These are phyloP conservation scores for Tapera naevia DNA, from an alignment of 2,797 vertebrate genomes.

Conservation along the genomic window DNA sequence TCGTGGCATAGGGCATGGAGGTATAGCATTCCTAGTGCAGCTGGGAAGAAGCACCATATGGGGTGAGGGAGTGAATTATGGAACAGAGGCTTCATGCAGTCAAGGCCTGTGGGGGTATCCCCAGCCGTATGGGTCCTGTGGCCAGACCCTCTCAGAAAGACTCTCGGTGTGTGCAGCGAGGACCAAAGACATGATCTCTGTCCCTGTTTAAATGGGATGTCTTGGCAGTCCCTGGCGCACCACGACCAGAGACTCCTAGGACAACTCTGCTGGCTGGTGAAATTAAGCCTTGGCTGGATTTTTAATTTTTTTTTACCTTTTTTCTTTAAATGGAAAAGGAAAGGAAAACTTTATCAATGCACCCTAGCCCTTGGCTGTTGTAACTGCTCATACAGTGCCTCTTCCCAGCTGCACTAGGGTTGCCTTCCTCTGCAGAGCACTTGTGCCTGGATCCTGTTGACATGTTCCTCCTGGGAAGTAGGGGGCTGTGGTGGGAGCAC, in stretches of 20 bases:
- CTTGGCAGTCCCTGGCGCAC: background rate
- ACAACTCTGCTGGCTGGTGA: background rate
- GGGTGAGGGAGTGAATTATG: too few relatives aligned
- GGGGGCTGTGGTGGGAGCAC: background rate
- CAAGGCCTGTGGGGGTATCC: too few relatives aligned
- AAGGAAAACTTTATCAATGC: background rate
- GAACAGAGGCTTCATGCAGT: background rate
- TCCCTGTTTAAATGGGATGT: background rate
- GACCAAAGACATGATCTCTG: background rate
- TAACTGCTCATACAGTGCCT: too few relatives aligned
- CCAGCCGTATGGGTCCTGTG: background rate
- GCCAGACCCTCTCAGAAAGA: background rate
- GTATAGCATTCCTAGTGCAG: too few relatives aligned
- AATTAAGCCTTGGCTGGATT: background rate
- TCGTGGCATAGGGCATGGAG: too few relatives aligned
- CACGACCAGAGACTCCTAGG: accelerated
- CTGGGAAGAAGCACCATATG: too few relatives aligned
- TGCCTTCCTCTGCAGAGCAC: background rate
- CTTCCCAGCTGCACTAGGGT: too few relatives aligned
- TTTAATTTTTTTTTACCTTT: background rate
- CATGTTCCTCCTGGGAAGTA: background rate
- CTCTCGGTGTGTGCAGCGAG: background rate
- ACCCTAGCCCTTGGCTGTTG: too few relatives aligned
- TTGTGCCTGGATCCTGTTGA: background rate
- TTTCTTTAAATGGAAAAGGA: background rate